Evolutionary conservation across 2,888 invertebrate genomes (phyloP).

Genomic region (Anthoptus insignis): DNA sequence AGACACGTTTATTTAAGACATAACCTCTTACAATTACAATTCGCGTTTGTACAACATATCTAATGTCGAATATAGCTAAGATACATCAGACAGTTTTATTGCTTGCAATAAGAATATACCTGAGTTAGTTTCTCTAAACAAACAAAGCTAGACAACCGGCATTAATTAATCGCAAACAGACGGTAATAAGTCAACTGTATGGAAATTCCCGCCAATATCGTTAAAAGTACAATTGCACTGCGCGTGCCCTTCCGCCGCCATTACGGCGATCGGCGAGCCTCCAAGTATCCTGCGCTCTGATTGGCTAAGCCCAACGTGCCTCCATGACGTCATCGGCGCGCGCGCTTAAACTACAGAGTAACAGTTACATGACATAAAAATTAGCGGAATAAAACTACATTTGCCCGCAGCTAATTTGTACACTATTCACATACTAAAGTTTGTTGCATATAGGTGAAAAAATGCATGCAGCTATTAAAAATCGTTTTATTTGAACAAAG

Average conservation of each 20-base stretch:
- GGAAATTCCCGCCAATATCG: constrained; percentile 36
- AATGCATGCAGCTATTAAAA: no score
- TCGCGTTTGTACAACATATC: no score
- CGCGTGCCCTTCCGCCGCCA: constrained; percentile 57
- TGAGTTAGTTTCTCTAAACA: no score
- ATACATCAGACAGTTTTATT: no score
- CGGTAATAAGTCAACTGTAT: constrained; percentile 24
- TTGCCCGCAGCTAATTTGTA: background rate
- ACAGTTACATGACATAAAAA: constrained; percentile 42
- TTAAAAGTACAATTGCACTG: constrained; percentile 30
- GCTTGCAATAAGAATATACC: background rate
- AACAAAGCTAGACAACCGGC: background rate
- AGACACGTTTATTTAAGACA: no score
- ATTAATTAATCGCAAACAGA: constrained; percentile 7
- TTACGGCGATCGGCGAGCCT: constrained; percentile 72
- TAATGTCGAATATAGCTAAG: no score
- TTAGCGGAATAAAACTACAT: constrained; percentile 29
- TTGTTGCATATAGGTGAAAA: no score
- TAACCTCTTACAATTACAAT: no score
- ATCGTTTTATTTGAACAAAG: no score
- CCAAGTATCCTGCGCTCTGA: constrained; percentile 61
- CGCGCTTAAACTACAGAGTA: constrained; percentile 55
- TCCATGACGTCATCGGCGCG: constrained; percentile 71
- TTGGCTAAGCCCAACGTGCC: constrained; percentile 71
- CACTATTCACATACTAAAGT: background rate